Evolutionary conservation across 2,113 vertebrate genomes (phyloP).

Genomic region (Tupaia tana): DNA sequence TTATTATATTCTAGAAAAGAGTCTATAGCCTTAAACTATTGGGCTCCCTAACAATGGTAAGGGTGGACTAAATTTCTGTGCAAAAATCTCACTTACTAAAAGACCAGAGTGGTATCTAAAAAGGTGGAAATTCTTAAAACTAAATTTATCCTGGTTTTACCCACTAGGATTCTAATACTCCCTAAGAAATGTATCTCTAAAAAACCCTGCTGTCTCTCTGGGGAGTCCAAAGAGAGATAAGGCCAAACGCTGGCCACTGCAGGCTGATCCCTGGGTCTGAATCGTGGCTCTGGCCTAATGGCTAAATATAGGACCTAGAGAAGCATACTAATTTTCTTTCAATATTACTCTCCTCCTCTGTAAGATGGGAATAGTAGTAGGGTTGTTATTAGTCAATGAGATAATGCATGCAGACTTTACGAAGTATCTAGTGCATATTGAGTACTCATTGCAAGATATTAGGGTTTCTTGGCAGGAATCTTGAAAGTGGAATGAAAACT

Average conservation of each 20-base stretch:
- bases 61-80: not conserved
- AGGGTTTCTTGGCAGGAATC: not conserved
- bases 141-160: not conserved
- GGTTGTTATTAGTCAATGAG: not conserved
- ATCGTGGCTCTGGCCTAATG: not conserved
- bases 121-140: not conserved
- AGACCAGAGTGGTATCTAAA: not conserved
- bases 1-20: not conserved
- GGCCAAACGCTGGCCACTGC: not conserved
- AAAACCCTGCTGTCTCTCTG: not conserved
- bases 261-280: not conserved
- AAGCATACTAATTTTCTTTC: not conserved
- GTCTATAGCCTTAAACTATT: not conserved
- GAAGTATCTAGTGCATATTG: not conserved
- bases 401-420: not conserved
- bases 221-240: not conserved
- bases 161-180: not conserved
- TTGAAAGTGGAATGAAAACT: not conserved
- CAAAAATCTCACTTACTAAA: not conserved
- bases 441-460: not conserved
- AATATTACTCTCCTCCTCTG: not conserved
- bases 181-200: not conserved
- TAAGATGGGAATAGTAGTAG: not conserved
- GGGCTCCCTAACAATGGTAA: not conserved
- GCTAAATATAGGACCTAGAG: not conserved